Conservation (phyloP, 2,888 invertebrate species). For the Cryptosula pallasiana region DNA sequence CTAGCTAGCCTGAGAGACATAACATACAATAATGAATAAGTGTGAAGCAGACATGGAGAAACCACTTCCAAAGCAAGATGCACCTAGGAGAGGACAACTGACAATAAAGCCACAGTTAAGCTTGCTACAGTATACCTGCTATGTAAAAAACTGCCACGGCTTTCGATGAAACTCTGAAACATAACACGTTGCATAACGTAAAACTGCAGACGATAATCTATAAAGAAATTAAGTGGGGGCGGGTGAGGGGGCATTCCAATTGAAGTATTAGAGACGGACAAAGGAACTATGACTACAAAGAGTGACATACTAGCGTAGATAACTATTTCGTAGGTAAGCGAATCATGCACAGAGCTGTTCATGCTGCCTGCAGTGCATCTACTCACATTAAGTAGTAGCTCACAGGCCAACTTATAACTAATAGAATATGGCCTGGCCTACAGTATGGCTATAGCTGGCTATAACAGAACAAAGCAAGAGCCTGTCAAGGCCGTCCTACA, state of each 20-base stretch:
- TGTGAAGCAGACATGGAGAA: background rate
- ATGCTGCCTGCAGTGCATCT: background rate
- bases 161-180: background rate
- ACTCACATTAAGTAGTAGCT: background rate
- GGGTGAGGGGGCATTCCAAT: too few species aligned
- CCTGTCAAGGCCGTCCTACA: too few species aligned
- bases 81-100: background rate
- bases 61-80: background rate
- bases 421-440: conserved; percentile 8
- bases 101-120: background rate
- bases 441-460: conserved; percentile 3
- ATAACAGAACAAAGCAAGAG: conserved; percentile 1
- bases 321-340: background rate
- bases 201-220: too few species aligned
- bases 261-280: too few species aligned
- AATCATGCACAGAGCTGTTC: background rate
- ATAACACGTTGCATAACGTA: conserved; percentile 12
- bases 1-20: background rate
- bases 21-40: background rate
- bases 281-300: too few species aligned
- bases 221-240: too few species aligned
- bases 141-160: conserved; percentile 10
- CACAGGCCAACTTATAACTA: background rate
- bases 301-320: background rate
- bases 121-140: conserved; percentile 6